A percentile compares a stretch with the other conserved stretches of the same genome.
Evolutionary conservation across 2,113 vertebrate genomes (phyloP).

Genomic region (Eretmodus cyanostictus): DNA sequence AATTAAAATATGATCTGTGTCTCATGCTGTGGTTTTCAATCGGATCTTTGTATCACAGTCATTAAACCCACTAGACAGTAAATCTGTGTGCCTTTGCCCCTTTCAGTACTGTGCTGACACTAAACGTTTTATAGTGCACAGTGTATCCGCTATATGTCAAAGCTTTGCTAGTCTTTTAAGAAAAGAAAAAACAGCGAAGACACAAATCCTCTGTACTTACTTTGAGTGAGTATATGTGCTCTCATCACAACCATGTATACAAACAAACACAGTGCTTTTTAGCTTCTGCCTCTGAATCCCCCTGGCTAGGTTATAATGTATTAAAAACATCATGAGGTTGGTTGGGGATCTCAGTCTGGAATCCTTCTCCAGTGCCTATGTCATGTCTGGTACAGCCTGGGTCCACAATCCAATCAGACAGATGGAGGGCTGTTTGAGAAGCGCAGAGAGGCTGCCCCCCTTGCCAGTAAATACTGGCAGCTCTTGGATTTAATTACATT

Average conservation of each 20-base stretch:
- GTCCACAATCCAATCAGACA: constrained; percentile 71
- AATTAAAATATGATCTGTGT: constrained; percentile 33
- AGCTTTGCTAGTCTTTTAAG: not conserved
- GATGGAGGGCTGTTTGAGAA: constrained; percentile 68
- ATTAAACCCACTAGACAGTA: constrained; percentile 24
- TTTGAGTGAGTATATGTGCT: not conserved
- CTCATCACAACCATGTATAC: not conserved
- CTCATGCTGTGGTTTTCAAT: constrained; percentile 3
- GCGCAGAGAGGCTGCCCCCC: constrained; percentile 27
- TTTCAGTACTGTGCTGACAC: constrained; percentile 16
- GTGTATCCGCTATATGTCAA: constrained; percentile 13
- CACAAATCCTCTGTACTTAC: not conserved
- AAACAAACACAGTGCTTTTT: not conserved
- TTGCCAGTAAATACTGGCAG: constrained; percentile 73
- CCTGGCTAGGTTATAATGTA: constrained; percentile 49
- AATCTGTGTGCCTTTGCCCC: not conserved
- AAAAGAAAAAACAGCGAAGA: not conserved
- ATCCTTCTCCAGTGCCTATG: constrained; percentile 32
- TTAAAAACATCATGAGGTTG: constrained; percentile 40
- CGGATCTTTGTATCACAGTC: constrained; percentile 10
- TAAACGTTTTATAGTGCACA: not conserved
- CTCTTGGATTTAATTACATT: constrained; percentile 75
- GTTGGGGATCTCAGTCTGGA: constrained; percentile 11
- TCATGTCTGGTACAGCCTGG: constrained; percentile 52
- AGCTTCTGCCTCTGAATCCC: constrained; percentile 7